Evolutionary conservation across 2,113 vertebrate species (phyloP), one percentile per base, ranked within the genome.

Genomic region (Mobula birostris): DNA sequence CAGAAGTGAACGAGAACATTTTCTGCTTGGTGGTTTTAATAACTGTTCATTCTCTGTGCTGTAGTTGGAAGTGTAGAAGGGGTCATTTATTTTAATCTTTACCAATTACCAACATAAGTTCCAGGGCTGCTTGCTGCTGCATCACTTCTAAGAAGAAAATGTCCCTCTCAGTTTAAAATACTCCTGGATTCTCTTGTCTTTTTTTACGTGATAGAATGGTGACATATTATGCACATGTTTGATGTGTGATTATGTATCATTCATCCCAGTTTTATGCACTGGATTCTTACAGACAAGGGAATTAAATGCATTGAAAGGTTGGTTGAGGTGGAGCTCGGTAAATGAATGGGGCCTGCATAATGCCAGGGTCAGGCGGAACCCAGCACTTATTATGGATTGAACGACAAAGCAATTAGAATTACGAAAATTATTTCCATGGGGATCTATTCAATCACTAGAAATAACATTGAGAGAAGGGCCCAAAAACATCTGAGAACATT

Each of bases 1-100:
- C 29, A 90, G 19, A 90, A 27, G 85, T 90, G 85, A 90, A 90
- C 29, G 19, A 90, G 85, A 61, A 90, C 61, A 68, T 66, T 88
- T 61, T 32, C 14, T 63, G 83, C 2, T 15, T 15, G 83, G 58
- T 63, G 61, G 56, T 15, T 88, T 88, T 68, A 90, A 66, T 12
- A 88, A 66, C 27, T 63, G 27, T 32, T 68, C 61, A 32, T 68
- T 68, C n/a, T 61, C 85, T 19, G 61, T 17, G 85, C 66, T 7
- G 58, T 17, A 6, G 15, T 36, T 68, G 61, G 61, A 66, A 88
- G 63, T 32, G 61, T 12, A 32, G 6, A 66, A n/a, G 58, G 85
- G 15, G 66, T 36, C 85, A 90, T 66, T 90, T 17, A 66, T 90
- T 90, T 36, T 90, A 90, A 68, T 90, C 63, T 90, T 63, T 32